Percentiles rank a stretch among this genome's conserved stretches.
phyloP scores from a whole-genome alignment of 2,888 invertebrate genomes.

The Lasioglossum malachurum region DNA sequence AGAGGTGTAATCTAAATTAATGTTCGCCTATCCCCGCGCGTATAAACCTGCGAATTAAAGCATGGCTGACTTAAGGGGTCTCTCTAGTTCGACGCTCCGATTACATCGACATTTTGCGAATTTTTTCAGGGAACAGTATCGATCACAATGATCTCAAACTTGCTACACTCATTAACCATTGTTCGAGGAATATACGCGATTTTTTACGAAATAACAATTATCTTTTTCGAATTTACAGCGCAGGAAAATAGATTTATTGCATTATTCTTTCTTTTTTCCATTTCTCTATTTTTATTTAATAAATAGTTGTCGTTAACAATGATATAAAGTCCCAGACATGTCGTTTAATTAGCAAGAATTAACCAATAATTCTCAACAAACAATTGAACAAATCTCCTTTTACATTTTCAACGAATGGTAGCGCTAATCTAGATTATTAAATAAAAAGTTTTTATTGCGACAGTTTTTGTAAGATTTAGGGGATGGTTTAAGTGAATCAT shows the following conservation, averaged over 20 bases:
- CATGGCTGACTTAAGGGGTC: constrained; percentile 51
- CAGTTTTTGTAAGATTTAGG: neutral
- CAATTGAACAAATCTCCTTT: no score
- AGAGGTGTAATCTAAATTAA: constrained; percentile 74
- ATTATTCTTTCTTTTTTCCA: neutral
- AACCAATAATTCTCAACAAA: no score
- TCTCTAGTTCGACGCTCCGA: neutral
- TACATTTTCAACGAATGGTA: no score
- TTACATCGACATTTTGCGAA: neutral
- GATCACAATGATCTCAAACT: neutral
- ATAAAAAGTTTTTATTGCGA: no score
- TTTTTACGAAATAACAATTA: neutral
- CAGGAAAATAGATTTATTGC: neutral
- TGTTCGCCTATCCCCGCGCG: constrained; percentile 63
- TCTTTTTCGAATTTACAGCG: neutral
- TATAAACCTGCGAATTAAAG: constrained; percentile 64
- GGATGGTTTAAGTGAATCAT: neutral
- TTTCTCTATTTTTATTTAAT: neutral
- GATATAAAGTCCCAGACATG: neutral
- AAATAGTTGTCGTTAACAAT: neutral
- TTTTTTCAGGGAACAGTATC: neutral
- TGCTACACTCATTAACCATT: neutral
- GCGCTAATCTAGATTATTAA: no score
- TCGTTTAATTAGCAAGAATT: neutral
- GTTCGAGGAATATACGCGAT: neutral